Base-by-base conservation (phyloP, 1,140 invertebrate genomes). In the Armadillidium nasatum region DNA sequence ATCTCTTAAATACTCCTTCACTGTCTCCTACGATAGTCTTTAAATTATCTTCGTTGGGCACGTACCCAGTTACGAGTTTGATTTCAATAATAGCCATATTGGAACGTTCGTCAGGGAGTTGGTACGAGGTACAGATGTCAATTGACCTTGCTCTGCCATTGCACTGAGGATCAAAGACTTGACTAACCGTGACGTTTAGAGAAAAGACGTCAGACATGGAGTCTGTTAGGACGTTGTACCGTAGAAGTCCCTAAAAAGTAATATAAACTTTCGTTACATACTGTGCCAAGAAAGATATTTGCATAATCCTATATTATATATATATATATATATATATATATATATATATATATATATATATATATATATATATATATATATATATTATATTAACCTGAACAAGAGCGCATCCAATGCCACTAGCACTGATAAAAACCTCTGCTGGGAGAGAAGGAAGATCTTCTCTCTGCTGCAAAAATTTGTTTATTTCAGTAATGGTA, bases 1-100 rank as follows among this genome's bases (percentile, higher is more conserved):
- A 83, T 11, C 85, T 82, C 73, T 86, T 86, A 19, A 87, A 54
- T 33, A 81, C 44, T n/a, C 76, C 77, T 15, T 77, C 70, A 2
- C 76, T 75, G 50, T 79, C 76, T 44, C 80, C 76, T 10, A 81
- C 78, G 54, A 79, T 68, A 45, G 71, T 69, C 60, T 81, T 77
- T 23, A 82, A 72, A 66, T 77, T 73, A 15, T 45, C 44, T 44
- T 79, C 74, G 10, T 77, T 72, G 43, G 78, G 76, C 43, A 79
- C 75, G 22, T 79, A 82, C 13, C 81, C 81, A 33, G 80, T 79
- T 13, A 81, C 70, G 10, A 82, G 68, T n/a, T 76, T 77, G 11
- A 82, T 67, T 46, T 82, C 81, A 7, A 82, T 79, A 60, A 82
- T 69, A 22, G 74, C 81, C 81, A 82, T 82, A 76, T 82, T 82